These are phyloP conservation scores for Gnathonemus echidnorhynchus DNA, from an alignment of 2,113 vertebrate genomes.

Conservation along the genomic window DNA sequence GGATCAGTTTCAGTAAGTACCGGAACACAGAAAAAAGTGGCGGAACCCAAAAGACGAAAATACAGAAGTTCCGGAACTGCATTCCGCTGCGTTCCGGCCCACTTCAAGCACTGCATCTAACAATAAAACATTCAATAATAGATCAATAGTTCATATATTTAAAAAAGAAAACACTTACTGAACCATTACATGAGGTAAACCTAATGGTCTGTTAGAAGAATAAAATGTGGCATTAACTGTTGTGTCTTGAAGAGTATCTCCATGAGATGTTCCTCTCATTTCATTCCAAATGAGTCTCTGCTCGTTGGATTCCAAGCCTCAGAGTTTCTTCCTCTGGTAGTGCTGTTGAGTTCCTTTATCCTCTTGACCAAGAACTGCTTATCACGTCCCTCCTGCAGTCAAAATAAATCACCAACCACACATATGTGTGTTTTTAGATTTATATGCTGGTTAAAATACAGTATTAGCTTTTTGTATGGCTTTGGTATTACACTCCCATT, in stretches of 20 bases:
- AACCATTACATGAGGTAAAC: neutral
- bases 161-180: neutral
- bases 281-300: neutral
- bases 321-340: slow-evolving; percentile 6
- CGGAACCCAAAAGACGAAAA: too few relatives aligned
- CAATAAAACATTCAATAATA: neutral
- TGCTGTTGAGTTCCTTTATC: slow-evolving; percentile 46
- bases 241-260: neutral
- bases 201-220: neutral
- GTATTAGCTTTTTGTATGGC: neutral
- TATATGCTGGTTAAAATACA: neutral
- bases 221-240: neutral
- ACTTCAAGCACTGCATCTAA: too few relatives aligned
- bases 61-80: too few relatives aligned
- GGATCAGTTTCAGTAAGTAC: too few relatives aligned
- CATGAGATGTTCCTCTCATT: neutral
- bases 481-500: neutral
- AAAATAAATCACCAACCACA: neutral
- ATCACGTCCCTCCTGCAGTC: slow-evolving; percentile 55
- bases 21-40: too few relatives aligned
- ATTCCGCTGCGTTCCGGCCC: too few relatives aligned
- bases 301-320: neutral
- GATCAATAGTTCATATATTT: neutral
- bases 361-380: slow-evolving; percentile 67
- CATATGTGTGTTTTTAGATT: neutral